Percentiles rank a stretch among this genome's conserved stretches.
These are phyloP conservation scores for Pilophorus perplexus DNA, from an alignment of 2,888 invertebrate genomes.

Conservation along the genomic window DNA sequence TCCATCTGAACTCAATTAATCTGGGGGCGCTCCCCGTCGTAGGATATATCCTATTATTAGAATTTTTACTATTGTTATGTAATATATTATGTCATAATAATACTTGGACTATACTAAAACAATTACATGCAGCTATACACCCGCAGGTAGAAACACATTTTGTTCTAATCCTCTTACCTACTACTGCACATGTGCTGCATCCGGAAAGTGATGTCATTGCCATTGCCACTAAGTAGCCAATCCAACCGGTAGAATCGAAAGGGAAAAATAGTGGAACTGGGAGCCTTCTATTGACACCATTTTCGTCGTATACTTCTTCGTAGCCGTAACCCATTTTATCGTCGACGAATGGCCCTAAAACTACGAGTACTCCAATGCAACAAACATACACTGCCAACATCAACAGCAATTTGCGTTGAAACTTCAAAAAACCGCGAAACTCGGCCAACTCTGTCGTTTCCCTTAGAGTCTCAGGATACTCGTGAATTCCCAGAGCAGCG, in stretches of 20 bases:
- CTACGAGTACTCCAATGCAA: slow-evolving; percentile 1
- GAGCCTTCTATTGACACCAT: slow-evolving; percentile 15
- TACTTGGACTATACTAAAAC: no score
- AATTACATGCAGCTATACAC: no score
- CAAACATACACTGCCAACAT: slow-evolving; percentile 10
- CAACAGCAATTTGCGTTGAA: slow-evolving; percentile 4
- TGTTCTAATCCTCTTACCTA: no score
- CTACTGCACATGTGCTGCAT: slow-evolving; percentile 3
- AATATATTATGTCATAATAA: no score
- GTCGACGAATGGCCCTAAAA: slow-evolving; percentile 10
- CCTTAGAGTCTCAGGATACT: background rate
- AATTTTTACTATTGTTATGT: no score
- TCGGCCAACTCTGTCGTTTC: background rate
- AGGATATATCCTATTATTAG: no score
- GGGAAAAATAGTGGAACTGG: slow-evolving; percentile 13
- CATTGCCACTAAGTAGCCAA: slow-evolving; percentile 2
- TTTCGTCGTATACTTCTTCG: background rate
- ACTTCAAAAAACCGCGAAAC: background rate
- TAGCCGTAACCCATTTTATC: background rate
- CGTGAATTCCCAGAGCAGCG: background rate
- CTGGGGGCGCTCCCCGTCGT: no score
- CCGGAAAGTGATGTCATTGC: slow-evolving; percentile 5
- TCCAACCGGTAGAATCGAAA: background rate
- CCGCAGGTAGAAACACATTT: no score
- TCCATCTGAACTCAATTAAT: no score